These are phyloP conservation scores for Acipenser transmontanus DNA, from an alignment of 2,797 vertebrate species.

Conservation along the genomic window DNA sequence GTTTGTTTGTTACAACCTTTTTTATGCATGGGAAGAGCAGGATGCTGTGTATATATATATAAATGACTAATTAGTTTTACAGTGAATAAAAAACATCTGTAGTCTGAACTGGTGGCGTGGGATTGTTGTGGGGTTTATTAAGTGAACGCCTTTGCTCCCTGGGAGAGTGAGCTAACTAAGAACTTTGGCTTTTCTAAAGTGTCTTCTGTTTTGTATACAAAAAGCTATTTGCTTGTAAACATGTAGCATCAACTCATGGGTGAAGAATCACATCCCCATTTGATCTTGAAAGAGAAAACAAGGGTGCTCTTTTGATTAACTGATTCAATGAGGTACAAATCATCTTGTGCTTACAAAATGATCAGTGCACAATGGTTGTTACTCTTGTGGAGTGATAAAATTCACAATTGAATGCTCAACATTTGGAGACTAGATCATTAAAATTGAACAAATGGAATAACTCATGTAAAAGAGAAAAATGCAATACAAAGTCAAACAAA, in stretches of 20 bases:
- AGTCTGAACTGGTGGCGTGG: slow-evolving; percentile 25
- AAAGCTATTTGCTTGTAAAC: slow-evolving; percentile 16
- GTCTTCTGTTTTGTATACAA: slow-evolving; percentile 5
- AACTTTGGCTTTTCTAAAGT: slow-evolving; percentile 1
- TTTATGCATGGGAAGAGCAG: slow-evolving; percentile 29
- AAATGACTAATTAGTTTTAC: slow-evolving; percentile 33
- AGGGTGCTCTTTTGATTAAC: too few species aligned
- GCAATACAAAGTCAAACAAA: too few species aligned
- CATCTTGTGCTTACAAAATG: too few species aligned
- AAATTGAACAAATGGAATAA: too few species aligned
- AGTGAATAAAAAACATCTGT: slow-evolving; percentile 37
- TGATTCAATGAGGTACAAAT: too few species aligned
- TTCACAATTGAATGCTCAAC: too few species aligned
- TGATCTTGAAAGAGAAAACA: too few species aligned
- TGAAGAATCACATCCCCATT: not conserved
- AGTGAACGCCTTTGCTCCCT: slow-evolving; percentile 8
- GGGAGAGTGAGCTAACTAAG: slow-evolving; percentile 9
- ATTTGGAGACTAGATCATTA: too few species aligned
- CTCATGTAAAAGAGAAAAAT: too few species aligned
- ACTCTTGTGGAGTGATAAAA: too few species aligned
- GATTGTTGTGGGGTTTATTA: slow-evolving; percentile 15
- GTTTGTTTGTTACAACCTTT: slow-evolving; percentile 21
- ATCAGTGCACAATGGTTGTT: too few species aligned
- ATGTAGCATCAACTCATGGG: slow-evolving; percentile 8
- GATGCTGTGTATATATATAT: slow-evolving; percentile 24